Base-by-base conservation (phyloP, 35 echinoderm and acorn worm genomes). In the Ophiothrix spiculata region DNA sequence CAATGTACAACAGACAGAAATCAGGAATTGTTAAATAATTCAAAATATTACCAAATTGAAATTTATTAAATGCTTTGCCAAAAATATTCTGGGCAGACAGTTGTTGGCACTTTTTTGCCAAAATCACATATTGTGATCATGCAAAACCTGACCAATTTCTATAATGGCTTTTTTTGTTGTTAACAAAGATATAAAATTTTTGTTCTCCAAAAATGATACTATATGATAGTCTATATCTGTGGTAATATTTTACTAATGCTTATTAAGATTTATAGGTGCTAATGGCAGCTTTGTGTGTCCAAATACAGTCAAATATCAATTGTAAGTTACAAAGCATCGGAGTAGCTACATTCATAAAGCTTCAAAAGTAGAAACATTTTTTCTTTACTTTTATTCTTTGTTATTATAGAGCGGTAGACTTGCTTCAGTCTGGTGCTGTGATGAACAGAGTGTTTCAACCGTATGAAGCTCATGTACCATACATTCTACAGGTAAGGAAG, bases 381-480 rank as follows among this genome's bases (percentile, higher is more conserved):
- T 31, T 75, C 21, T 56, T 37, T 85, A 35, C 19, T 75, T 64
- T 28, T 54, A 31, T 41, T 33, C 25, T 39, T 89, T 84, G 21
- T 45, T 78, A 54, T 74, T 32, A 35, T 84, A 99, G 96, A 77
- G 92, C 96, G 60, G 89, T 93, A 36, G 96, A 99, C 33, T 77
- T 99, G 31, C 56, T 99, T 17, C 96, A 91, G 40, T 91, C 76
- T 75, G 96, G 96, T 75, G 96, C 90, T 80, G 74, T 99, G 4
- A 83, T 99, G 96, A 99, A 99, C 41, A 94, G 85, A 80, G 92
- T 94, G 36, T 94, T 94, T 82, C 96, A 94, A 85, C 96, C 96
- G 12, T 85, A 89, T 77, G 96, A 99, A 80, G 90, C 91, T 17
- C 96, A 99, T 85, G 84, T 99, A 85, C 96, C 96, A 82, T 94